Percentiles rank a stretch among this genome's conserved stretches.
Conservation (phyloP, 2,113 vertebrate genomes). For the Micronisus gabar region DNA sequence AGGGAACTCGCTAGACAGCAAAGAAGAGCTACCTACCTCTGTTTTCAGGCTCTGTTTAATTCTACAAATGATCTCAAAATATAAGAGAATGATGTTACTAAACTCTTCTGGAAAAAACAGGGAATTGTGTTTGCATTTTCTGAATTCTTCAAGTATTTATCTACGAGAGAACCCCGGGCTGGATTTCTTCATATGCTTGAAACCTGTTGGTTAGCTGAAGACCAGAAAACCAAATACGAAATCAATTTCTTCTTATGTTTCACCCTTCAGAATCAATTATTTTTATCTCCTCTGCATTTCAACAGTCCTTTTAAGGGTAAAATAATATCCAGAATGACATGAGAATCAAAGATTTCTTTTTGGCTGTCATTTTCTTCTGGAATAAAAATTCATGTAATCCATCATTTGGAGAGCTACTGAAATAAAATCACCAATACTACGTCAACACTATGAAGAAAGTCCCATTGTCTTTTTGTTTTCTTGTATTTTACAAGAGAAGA, state of each 20-base stretch:
- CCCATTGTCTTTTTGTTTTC: constrained; percentile 73
- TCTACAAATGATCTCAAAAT: not conserved
- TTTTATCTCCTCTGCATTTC: constrained; percentile 33
- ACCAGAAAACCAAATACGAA: not conserved
- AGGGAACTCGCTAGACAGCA: not conserved
- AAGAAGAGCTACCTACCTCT: not conserved
- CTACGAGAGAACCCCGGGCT: not conserved
- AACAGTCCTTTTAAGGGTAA: constrained; percentile 11
- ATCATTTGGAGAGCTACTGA: constrained; percentile 73
- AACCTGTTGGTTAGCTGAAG: constrained; percentile 3
- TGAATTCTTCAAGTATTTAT: not conserved
- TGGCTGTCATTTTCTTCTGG: constrained; percentile 67
- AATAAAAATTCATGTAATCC: constrained; percentile 75
- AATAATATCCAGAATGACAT: constrained; percentile 21
- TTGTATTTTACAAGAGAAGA: constrained; percentile 72
- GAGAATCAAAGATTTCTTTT: constrained; percentile 52
- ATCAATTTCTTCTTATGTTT: constrained; percentile 9
- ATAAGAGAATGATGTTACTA: not conserved
- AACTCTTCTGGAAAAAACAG: not conserved
- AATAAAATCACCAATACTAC: constrained; percentile 69
- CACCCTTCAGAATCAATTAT: not conserved
- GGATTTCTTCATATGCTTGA: not conserved
- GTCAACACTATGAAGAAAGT: constrained; percentile 57
- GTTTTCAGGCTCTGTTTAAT: not conserved
- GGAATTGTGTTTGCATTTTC: not conserved